Base-by-base conservation (phyloP, 2,797 vertebrate genomes). In the Notolepis coatsorum region DNA sequence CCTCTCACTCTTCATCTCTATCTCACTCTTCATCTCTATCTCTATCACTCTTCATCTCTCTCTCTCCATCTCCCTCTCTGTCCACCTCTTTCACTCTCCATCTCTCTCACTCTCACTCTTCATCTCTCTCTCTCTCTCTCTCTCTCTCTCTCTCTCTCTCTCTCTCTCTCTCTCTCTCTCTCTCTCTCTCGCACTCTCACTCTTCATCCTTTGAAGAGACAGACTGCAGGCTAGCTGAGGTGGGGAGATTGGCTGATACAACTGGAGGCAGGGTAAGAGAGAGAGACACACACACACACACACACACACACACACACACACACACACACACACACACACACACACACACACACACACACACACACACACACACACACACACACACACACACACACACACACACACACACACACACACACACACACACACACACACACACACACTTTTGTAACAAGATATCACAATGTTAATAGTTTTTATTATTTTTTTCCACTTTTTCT, bases 141-240 rank as follows among this genome's bases (percentile, higher is more conserved):
- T 35, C 31, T n/a, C 35, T 37, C 35, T n/a, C 35, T 37, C 35
- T n/a, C 35, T 37, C 35, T 37, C 13, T 37, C 8, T 37, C 35
- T 37, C 35, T 37, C 35, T 37, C 35, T 37, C 35, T n/a, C 35
- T 37, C 35, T 58, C 3, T 12, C 7, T 65, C 12, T 64, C 18
- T 8, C 12, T 42, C 37, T 48, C 18, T 24, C 43, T 94, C 28
- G 93, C 93, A 2, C 88, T 94, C 35, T 94, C 93, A 8, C 85
- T 94, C 1, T 86, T 94, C 88, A 92, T n/a, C 88, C 2, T 93
- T 94, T 73, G 89, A 93, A 61, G 92, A 91, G 9, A 93, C 91
- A 1, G 89, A 94, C 30, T 94, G 92, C 74, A 60, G 88, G 15
- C 25, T 94, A 82, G 91, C 84, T 0, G 91, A 93, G 6, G 73